Percentiles rank a stretch among this genome's conserved stretches.
These are phyloP conservation scores for Priocnemis perturbator DNA, from an alignment of 2,888 invertebrate genomes.

Conservation along the genomic window DNA sequence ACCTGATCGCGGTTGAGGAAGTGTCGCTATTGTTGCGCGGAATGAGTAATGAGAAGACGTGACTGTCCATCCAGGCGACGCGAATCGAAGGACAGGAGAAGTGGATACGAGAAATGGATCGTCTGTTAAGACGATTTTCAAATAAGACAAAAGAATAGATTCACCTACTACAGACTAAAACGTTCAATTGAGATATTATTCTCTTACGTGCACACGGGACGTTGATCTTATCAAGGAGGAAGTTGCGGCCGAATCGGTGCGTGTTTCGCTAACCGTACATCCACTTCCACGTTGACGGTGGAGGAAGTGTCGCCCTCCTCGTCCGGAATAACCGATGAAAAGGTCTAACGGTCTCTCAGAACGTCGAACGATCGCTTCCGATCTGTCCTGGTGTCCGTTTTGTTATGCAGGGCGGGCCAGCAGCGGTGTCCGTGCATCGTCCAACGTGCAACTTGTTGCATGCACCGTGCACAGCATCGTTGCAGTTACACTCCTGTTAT, in stretches of 20 bases:
- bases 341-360: constrained; percentile 52
- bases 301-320: constrained; percentile 56
- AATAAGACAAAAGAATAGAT: no score
- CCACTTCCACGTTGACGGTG: constrained; percentile 18
- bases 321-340: constrained; percentile 64
- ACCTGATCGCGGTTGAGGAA: constrained; percentile 5
- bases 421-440: no score
- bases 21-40: constrained; percentile 8
- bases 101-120: no score
- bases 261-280: no score
- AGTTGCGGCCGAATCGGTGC: neutral
- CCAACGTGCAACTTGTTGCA: constrained; percentile 21
- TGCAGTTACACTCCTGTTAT: constrained; percentile 35
- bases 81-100: no score
- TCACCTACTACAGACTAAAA: no score
- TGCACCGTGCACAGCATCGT: constrained; percentile 26
- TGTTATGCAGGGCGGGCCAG: constrained; percentile 45
- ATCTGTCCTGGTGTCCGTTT: constrained; percentile 36
- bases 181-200: no score
- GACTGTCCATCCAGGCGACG: neutral
- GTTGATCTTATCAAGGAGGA: constrained; percentile 9
- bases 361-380: constrained; percentile 50
- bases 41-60: neutral
- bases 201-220: neutral
- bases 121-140: no score